Evolutionary conservation across 2,113 vertebrate species (phyloP).

Genomic region (Myrmecobius fasciatus): DNA sequence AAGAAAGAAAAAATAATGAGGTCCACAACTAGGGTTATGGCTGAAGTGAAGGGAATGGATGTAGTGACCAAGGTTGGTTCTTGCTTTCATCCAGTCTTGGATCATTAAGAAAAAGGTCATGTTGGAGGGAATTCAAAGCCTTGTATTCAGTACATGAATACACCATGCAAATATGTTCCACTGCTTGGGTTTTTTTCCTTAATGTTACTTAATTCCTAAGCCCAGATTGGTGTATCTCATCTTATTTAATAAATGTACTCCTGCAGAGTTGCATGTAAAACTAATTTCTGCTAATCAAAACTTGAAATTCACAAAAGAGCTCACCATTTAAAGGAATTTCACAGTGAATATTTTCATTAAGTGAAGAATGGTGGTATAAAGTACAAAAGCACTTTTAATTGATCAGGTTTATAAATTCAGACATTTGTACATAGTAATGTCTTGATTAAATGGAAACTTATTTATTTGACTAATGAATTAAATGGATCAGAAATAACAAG

Average conservation of each 20-base stretch:
- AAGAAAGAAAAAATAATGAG: neutral
- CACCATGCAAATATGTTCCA: neutral
- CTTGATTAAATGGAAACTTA: neutral
- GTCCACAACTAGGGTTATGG: neutral
- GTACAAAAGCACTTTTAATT: neutral
- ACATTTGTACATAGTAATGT: neutral
- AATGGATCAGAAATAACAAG: neutral
- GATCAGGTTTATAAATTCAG: neutral
- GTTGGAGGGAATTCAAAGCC: neutral
- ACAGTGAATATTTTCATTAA: neutral
- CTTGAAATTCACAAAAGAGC: neutral
- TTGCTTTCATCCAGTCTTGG: neutral
- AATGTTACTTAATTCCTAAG: neutral
- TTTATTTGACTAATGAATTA: neutral
- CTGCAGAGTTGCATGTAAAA: neutral
- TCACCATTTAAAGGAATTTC: neutral
- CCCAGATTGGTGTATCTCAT: neutral
- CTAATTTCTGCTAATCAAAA: neutral
- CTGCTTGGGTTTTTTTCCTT: neutral
- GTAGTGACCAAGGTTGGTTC: neutral
- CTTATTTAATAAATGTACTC: neutral
- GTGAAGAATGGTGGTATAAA: neutral
- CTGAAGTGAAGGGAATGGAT: neutral
- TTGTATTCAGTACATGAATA: neutral
- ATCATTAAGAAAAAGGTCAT: neutral